Conservation (phyloP, 2,113 vertebrate species). For the Lethenteron reissneri region DNA sequence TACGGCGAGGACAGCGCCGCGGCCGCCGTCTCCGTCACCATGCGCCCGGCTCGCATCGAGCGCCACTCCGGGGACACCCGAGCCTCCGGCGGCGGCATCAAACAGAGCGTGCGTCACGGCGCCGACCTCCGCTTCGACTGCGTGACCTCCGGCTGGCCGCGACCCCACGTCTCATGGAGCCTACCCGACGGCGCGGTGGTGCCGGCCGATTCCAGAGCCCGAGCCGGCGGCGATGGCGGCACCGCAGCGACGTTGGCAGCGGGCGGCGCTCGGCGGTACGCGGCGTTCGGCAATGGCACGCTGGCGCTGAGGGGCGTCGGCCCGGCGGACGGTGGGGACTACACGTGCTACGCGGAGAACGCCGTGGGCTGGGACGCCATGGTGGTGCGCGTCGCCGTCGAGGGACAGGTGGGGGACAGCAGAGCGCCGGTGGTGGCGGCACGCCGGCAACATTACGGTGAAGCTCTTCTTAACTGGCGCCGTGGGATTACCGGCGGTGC, state of each 20-base stretch:
- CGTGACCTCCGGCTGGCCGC: conserved; percentile 31
- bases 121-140: conserved; percentile 37
- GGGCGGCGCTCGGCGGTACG: conserved; percentile 17
- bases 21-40: too few species aligned
- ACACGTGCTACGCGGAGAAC: conserved; percentile 34
- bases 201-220: conserved; percentile 20
- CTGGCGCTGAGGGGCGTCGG: conserved; percentile 31
- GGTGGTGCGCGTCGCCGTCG: conserved; percentile 27
- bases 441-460: conserved; percentile 10
- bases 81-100: conserved; percentile 12
- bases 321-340: conserved; percentile 34
- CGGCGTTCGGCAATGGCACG: conserved; percentile 35
- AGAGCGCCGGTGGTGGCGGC: conserved; percentile 17
- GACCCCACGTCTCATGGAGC: conserved; percentile 35
- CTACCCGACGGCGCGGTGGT: conserved; percentile 36
- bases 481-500: conserved; percentile 22
- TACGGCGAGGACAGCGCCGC: conserved; percentile 33
- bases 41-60: too few species aligned
- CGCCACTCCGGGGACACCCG: too few species aligned
- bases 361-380: conserved; percentile 31
- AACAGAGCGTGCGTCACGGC: conserved; percentile 24
- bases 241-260: conserved; percentile 11
- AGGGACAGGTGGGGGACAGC: conserved; percentile 22
- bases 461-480: conserved; percentile 20
- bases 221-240: conserved; percentile 31